These are phyloP conservation scores for Pararge aegeria DNA, from an alignment of 1,140 invertebrate genomes.

Conservation along the genomic window DNA sequence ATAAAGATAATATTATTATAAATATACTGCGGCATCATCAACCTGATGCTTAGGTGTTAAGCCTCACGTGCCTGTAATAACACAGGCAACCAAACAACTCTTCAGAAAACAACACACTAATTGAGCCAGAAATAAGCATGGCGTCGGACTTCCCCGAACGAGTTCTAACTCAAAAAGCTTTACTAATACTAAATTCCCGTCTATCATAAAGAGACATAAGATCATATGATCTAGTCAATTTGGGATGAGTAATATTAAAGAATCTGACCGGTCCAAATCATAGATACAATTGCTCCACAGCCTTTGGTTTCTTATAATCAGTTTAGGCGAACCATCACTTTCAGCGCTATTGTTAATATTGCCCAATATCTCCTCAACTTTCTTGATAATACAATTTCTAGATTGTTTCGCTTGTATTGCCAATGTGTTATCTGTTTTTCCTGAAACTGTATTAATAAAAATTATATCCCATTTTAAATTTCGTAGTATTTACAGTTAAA, in stretches of 20 bases:
- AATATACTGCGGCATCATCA: no score
- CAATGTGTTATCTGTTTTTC: constrained; percentile 25
- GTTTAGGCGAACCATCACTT: constrained; percentile 43
- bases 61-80: no score
- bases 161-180: no score
- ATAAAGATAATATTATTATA: no score
- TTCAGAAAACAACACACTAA: no score
- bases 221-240: neutral
- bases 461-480: neutral
- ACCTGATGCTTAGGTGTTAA: no score
- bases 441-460: constrained; percentile 14
- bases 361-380: constrained; percentile 55
- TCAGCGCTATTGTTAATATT: constrained; percentile 54
- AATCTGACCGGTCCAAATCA: constrained; percentile 62
- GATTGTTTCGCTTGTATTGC: constrained; percentile 32
- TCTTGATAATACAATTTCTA: constrained; percentile 47
- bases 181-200: no score
- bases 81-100: no score
- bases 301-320: constrained; percentile 61
- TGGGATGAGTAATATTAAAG: neutral
- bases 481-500: neutral
- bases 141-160: no score
- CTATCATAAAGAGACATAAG: no score
- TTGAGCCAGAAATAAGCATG: no score
- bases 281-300: constrained; percentile 77